Conservation (phyloP, 2,113 vertebrate species). For the Rhinoderma darwinii region DNA sequence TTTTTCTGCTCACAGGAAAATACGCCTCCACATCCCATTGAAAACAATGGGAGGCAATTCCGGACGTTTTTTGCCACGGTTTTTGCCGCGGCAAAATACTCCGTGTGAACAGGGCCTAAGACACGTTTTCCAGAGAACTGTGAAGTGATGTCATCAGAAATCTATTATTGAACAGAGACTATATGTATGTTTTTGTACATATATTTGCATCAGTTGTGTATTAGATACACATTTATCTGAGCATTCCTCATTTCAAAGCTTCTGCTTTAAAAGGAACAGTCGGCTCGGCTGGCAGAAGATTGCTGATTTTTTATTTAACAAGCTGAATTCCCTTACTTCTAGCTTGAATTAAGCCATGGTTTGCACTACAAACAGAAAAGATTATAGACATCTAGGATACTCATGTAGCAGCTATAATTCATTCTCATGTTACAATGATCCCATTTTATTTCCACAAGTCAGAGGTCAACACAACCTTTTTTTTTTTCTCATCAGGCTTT, state of each 20-base stretch:
- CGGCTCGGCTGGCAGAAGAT: conserved; percentile 61
- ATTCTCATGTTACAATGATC: conserved; percentile 75
- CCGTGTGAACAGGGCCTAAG: no score
- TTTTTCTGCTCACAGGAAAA: no score
- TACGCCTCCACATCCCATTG: no score
- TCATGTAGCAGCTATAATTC: conserved; percentile 69
- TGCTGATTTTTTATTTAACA: conserved; percentile 66
- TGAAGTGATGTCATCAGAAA: background rate
- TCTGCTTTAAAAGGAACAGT: conserved; percentile 66
- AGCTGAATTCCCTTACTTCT: conserved; percentile 67
- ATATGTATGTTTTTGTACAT: background rate
- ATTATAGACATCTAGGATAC: conserved; percentile 65
- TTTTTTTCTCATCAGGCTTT: conserved; percentile 77
- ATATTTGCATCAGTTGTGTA: background rate
- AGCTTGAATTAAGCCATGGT: conserved; percentile 64
- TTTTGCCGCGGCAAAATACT: no score
- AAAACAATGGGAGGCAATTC: no score
- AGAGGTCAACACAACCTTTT: conserved; percentile 77
- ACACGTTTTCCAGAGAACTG: background rate
- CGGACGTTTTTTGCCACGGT: no score
- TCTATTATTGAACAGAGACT: background rate
- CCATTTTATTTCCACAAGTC: conserved; percentile 75
- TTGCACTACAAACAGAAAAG: conserved; percentile 66
- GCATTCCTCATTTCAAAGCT: conserved; percentile 63
- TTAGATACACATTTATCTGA: background rate